Conservation (phyloP, 2,113 vertebrate genomes). For the Tauraco erythrolophus region DNA sequence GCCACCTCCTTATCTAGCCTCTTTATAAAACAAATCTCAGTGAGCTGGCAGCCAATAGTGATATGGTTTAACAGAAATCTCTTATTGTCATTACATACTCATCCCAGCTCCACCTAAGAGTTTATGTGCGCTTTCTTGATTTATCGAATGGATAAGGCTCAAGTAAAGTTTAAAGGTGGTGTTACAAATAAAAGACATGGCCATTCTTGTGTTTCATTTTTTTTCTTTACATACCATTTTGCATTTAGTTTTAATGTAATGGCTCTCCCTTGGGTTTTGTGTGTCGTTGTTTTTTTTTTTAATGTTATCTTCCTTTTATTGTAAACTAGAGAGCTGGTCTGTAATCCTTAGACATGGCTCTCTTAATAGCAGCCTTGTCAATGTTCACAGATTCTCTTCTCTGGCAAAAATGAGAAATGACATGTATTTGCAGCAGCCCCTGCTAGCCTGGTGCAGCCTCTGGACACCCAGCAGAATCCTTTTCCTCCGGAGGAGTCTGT, state of each 20-base stretch:
- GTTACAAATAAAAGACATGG: not conserved
- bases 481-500: not conserved
- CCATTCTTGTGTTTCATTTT: not conserved
- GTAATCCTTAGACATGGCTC: not conserved
- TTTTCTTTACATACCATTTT: not conserved
- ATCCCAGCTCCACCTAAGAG: not conserved
- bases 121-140: not conserved
- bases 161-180: not conserved
- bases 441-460: not conserved
- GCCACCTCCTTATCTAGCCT: not conserved
- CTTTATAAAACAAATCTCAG: not conserved
- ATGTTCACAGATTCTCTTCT: not conserved
- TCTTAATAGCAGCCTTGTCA: not conserved
- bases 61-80: not conserved
- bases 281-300: not conserved
- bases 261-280: not conserved
- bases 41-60: not conserved
- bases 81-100: not conserved
- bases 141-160: not conserved
- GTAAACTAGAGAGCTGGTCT: not conserved
- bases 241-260: not conserved
- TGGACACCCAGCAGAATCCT: not conserved
- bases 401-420: not conserved
- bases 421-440: not conserved
- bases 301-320: not conserved